Evolutionary conservation across 2,113 vertebrate species (phyloP).

Genomic region (Myxocyprinus asiaticus): DNA sequence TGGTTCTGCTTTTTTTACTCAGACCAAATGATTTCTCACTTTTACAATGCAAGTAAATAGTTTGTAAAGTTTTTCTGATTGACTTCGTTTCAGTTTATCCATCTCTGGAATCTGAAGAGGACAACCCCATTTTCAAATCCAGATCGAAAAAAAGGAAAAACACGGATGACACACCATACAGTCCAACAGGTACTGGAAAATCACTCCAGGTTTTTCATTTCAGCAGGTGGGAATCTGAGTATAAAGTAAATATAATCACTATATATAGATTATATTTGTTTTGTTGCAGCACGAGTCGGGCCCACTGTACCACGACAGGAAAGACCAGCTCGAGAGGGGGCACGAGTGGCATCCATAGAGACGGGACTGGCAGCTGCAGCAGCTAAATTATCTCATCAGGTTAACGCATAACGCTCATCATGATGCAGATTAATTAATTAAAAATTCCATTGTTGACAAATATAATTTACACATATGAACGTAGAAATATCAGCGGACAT

Average conservation of each 20-base stretch:
- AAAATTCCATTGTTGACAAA: neutral
- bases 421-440: neutral
- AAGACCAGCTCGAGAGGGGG: slow-evolving; percentile 93
- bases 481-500: too few relatives aligned
- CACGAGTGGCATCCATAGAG: slow-evolving; percentile 96
- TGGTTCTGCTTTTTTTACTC: too few relatives aligned
- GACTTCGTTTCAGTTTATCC: slow-evolving; percentile 84
- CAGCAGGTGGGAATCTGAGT: neutral
- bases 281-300: slow-evolving; percentile 85
- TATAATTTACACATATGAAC: too few relatives aligned
- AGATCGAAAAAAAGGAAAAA: slow-evolving; percentile 99
- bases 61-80: neutral
- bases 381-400: slow-evolving; percentile 97
- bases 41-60: neutral
- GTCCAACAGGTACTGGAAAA: slow-evolving; percentile 86
- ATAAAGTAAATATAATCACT: neutral
- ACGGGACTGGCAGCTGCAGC: slow-evolving; percentile 92
- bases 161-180: slow-evolving; percentile 95
- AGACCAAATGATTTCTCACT: neutral
- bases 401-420: slow-evolving; percentile 57
- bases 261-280: neutral
- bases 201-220: neutral
- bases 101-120: slow-evolving; percentile 95
- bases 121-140: slow-evolving; percentile 98
- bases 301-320: slow-evolving; percentile 94